Conservation (phyloP, 2,113 vertebrate genomes). For the Campylomormyrus numenius region DNA sequence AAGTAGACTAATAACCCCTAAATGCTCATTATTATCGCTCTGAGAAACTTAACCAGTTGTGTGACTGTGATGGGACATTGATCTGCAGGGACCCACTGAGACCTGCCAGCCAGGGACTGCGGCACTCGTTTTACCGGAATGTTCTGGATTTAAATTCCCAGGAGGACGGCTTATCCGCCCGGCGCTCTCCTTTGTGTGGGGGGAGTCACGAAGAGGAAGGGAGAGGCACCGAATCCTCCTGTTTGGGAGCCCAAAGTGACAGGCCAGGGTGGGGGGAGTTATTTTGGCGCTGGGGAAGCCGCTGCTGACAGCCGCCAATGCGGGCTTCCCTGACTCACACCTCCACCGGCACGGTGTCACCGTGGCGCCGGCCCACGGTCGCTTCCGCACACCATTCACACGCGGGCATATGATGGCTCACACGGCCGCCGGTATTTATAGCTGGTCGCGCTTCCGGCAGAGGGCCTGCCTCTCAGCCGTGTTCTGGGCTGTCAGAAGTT, state of each 20-base stretch:
- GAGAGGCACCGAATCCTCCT: constrained; percentile 42
- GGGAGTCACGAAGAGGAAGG: constrained; percentile 51
- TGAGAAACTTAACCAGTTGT: background rate
- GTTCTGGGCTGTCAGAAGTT: constrained; percentile 55
- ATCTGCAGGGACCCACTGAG: background rate
- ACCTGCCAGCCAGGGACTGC: background rate
- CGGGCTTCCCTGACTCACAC: constrained; percentile 71
- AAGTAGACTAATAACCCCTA: background rate
- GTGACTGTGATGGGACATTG: background rate
- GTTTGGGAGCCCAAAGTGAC: constrained; percentile 57
- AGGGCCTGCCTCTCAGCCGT: constrained; percentile 61
- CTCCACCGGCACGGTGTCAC: constrained; percentile 42
- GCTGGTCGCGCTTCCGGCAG: constrained; percentile 69
- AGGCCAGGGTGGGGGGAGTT: constrained; percentile 64
- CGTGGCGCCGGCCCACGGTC: constrained; percentile 53
- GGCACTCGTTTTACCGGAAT: background rate
- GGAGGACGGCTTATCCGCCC: constrained; percentile 28
- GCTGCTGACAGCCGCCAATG: constrained; percentile 57
- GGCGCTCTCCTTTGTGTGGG: constrained; percentile 41
- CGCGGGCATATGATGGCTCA: constrained; percentile 54
- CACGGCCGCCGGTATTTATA: constrained; percentile 63
- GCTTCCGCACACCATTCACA: constrained; percentile 41
- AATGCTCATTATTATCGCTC: background rate
- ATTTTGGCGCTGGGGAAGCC: constrained; percentile 69
- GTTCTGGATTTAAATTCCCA: constrained; percentile 18